A percentile compares a stretch with the other conserved stretches of the same genome.
Conservation (phyloP, 1,140 invertebrate species). For the Belonocnema kinseyi region DNA sequence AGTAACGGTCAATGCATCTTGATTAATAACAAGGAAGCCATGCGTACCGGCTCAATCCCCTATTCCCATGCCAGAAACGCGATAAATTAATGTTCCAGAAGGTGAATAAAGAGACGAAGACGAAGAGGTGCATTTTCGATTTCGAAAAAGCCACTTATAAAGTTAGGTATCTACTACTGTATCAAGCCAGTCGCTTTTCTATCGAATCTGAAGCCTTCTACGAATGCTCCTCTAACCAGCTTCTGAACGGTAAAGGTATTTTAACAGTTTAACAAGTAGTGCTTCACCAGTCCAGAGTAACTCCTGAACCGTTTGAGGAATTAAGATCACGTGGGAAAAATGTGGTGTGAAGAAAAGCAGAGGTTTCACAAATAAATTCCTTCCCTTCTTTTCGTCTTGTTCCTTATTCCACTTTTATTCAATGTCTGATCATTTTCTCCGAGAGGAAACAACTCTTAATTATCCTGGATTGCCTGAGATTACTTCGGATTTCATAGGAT, state of each 20-base stretch:
- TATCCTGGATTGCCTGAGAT: too few relatives aligned
- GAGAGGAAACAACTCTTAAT: too few relatives aligned
- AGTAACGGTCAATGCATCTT: slow-evolving; percentile 54
- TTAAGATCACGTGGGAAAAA: slow-evolving; percentile 8
- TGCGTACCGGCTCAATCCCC: slow-evolving; percentile 45
- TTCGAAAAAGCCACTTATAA: slow-evolving; percentile 27
- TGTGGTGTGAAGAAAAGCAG: not conserved
- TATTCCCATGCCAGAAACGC: slow-evolving; percentile 41
- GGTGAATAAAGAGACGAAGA: slow-evolving; percentile 39
- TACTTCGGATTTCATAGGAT: too few relatives aligned
- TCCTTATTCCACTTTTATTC: too few relatives aligned
- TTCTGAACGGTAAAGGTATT: slow-evolving; percentile 17
- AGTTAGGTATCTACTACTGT: not conserved
- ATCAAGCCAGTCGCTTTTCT: not conserved
- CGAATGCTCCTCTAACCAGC: slow-evolving; percentile 6
- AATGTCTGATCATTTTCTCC: too few relatives aligned
- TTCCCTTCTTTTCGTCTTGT: not conserved
- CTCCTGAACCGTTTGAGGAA: not conserved
- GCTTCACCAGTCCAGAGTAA: not conserved
- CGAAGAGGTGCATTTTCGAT: slow-evolving; percentile 35
- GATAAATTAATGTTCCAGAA: slow-evolving; percentile 56
- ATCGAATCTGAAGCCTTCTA: slow-evolving; percentile 14
- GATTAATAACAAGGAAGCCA: slow-evolving; percentile 68
- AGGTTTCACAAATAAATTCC: not conserved
- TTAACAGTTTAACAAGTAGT: not conserved